Conservation (phyloP, 2,888 invertebrate genomes). For the Euplagia quadripunctaria region DNA sequence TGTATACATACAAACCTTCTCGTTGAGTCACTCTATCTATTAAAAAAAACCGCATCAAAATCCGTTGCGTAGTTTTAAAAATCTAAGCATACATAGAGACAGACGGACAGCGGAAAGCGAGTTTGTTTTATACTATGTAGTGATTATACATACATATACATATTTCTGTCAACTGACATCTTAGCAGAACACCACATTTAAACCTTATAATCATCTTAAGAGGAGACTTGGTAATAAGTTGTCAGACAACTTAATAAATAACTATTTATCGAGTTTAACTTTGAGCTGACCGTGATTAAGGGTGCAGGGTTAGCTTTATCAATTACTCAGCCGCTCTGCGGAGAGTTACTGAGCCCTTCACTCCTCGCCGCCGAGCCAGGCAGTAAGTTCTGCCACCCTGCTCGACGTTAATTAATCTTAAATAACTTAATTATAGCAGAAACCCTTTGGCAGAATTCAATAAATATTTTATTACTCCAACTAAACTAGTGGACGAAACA, state of each 20-base stretch:
- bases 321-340: slow-evolving; percentile 75
- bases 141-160: no score
- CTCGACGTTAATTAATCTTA: slow-evolving; percentile 74
- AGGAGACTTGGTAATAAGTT: slow-evolving; percentile 57
- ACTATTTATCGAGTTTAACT: slow-evolving; percentile 68
- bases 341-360: slow-evolving; percentile 58
- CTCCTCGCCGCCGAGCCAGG: slow-evolving; percentile 31
- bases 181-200: background rate
- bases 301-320: slow-evolving; percentile 76
- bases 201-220: slow-evolving; percentile 27
- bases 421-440: slow-evolving; percentile 76
- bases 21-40: no score
- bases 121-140: no score
- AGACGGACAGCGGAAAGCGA: no score
- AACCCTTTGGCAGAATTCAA: slow-evolving; percentile 56
- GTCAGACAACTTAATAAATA: slow-evolving; percentile 68
- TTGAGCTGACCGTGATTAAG: slow-evolving; percentile 74
- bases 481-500: slow-evolving; percentile 24
- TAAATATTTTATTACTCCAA: slow-evolving; percentile 48
- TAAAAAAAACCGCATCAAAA: no score
- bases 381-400: slow-evolving; percentile 54
- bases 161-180: background rate
- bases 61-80: no score
- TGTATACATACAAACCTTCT: no score
- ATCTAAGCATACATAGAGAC: no score